Conservation (phyloP, 2,113 vertebrate genomes). For the Neopipo cinnamomea region DNA sequence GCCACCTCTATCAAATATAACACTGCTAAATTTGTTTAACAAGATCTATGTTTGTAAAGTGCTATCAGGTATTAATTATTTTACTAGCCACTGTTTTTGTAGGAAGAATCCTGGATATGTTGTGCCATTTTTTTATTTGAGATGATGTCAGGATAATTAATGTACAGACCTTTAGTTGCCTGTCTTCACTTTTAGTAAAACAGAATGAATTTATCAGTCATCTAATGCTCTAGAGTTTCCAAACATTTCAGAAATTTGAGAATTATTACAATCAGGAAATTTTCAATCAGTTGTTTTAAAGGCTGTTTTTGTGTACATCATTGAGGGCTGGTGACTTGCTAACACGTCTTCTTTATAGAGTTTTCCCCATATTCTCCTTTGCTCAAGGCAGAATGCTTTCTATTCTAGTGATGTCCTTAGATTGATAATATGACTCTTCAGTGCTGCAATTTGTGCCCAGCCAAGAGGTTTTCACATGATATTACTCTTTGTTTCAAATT, state of each 20-base stretch:
- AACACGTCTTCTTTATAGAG: not conserved
- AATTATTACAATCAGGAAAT: not conserved
- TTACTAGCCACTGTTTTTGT: not conserved
- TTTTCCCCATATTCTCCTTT: not conserved
- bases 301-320: not conserved
- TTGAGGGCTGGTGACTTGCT: not conserved
- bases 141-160: not conserved
- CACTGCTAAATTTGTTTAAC: not conserved
- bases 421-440: not conserved
- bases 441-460: not conserved
- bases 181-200: not conserved
- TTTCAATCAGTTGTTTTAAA: not conserved
- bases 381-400: not conserved
- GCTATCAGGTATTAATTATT: not conserved
- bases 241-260: not conserved
- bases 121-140: not conserved
- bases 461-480: not conserved
- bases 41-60: not conserved
- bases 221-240: not conserved
- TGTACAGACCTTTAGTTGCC: not conserved
- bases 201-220: not conserved
- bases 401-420: not conserved
- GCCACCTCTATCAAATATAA: not conserved
- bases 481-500: not conserved
- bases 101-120: not conserved